Percentiles rank a stretch among this genome's conserved stretches.
These are phyloP conservation scores for Dasyurus viverrinus DNA, from an alignment of 2,113 vertebrate genomes.

Conservation along the genomic window DNA sequence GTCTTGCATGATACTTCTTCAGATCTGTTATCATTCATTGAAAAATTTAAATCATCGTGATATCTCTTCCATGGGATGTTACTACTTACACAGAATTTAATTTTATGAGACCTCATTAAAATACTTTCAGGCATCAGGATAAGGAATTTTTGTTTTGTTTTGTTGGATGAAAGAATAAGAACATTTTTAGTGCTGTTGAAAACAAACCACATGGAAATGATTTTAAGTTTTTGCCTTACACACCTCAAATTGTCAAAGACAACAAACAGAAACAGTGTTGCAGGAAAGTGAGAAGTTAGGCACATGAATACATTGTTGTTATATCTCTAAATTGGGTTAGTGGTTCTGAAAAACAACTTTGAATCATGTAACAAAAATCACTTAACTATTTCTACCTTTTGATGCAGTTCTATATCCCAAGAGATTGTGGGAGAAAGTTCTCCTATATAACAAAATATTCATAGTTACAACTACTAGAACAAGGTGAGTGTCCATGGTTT, in stretches of 20 bases:
- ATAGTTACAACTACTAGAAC: background rate
- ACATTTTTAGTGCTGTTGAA: background rate
- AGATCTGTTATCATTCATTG: background rate
- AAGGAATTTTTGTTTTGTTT: background rate
- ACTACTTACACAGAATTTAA: background rate
- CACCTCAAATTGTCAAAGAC: background rate
- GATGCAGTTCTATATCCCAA: background rate
- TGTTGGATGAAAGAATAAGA: background rate
- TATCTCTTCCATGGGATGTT: background rate
- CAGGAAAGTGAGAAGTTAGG: background rate
- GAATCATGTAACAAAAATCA: background rate
- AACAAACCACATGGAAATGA: background rate
- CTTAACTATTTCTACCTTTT: background rate
- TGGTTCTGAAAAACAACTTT: background rate
- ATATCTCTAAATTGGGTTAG: background rate
- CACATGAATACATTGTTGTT: background rate
- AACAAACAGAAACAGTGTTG: background rate
- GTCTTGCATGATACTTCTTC: background rate
- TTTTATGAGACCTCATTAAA: background rate
- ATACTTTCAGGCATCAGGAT: background rate
- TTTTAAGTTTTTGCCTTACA: background rate
- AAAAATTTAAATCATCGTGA: background rate
- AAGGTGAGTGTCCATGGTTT: background rate
- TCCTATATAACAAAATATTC: background rate
- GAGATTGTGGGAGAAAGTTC: background rate